Evolutionary conservation across 2,113 vertebrate species (phyloP), one percentile per base, ranked within the genome.

Genomic region (Takifugu flavidus): DNA sequence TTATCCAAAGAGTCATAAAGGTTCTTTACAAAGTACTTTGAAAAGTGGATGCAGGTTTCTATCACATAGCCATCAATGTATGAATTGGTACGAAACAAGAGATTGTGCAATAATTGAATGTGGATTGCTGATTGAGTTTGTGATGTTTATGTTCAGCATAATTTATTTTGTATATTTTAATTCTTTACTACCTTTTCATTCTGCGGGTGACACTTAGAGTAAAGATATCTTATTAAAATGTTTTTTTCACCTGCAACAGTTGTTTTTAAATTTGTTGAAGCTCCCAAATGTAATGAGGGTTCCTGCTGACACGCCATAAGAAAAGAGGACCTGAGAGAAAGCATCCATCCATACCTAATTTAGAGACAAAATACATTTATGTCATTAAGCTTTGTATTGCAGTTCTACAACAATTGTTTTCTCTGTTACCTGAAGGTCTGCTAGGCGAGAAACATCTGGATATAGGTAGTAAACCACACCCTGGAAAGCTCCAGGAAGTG

Each of bases 281-380:
- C 77, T 80, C 44, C 73, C 27, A 20, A 73, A 8, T 20, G 62
- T 76, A 34, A 66, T 80, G 4, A 72, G 1, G n/a, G 46, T 69
- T 31, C 77, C 77, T 29, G 53, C 25, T 31, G 57, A 53, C 10
- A 80, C 25, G 28, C 57, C 65, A 44, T 80, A 80, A 2, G 77
- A 80, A 55, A 80, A 80, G 14, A 80, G 46, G 42, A 80, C 69
- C 69, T 80, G 77, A 59, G 61, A 8, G 3, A 69, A 62, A 28
- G 77, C 77, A 4, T 80, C 77, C 61, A 76, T 55, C 77, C 77
- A 80, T 42, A 76, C 73, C 78, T 76, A 2, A 53, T 25, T 20
- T 20, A 53, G 15, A 4, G 15, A 47, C 14, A 47, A n/a, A 2
- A 25, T 20, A 6, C 11, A 39, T 4, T n/a, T 0, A 20, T 20